These are phyloP conservation scores for Saturnia pavonia DNA, from an alignment of 2,888 invertebrate genomes.

Conservation along the genomic window DNA sequence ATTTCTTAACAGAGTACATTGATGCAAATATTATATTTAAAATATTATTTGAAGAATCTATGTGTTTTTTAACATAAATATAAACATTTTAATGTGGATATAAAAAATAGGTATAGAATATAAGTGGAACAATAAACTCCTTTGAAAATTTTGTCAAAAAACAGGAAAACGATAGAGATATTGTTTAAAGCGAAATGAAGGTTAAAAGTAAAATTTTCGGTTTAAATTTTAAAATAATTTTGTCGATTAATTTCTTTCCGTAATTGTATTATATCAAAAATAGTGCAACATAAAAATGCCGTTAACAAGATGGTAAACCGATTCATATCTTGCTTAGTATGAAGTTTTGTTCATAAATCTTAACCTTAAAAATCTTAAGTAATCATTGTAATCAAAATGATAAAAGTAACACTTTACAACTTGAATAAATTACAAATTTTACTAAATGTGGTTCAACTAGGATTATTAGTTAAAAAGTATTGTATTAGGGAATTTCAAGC, in stretches of 20 bases:
- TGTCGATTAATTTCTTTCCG: neutral
- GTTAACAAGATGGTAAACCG: neutral
- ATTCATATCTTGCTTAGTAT: neutral
- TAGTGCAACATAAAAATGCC: neutral
- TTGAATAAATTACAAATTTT: neutral
- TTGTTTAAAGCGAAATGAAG: too few species aligned
- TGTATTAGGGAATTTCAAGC: neutral
- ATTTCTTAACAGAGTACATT: neutral
- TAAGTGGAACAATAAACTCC: neutral
- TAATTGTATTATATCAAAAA: neutral
- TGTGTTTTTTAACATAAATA: too few species aligned
- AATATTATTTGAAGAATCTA: too few species aligned
- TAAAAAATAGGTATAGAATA: neutral
- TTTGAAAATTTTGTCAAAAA: neutral
- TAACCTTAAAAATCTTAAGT: too few species aligned
- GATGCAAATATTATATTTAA: neutral
- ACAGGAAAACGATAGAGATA: neutral
- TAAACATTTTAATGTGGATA: neutral
- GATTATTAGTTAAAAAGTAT: neutral
- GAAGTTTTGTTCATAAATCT: neutral
- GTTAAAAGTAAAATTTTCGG: too few species aligned
- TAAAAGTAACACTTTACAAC: neutral
- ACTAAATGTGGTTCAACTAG: neutral
- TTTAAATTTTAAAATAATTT: neutral
- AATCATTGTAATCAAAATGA: neutral